Conservation (phyloP, 2,888 invertebrate genomes). For the Drosophila ezoana region DNA sequence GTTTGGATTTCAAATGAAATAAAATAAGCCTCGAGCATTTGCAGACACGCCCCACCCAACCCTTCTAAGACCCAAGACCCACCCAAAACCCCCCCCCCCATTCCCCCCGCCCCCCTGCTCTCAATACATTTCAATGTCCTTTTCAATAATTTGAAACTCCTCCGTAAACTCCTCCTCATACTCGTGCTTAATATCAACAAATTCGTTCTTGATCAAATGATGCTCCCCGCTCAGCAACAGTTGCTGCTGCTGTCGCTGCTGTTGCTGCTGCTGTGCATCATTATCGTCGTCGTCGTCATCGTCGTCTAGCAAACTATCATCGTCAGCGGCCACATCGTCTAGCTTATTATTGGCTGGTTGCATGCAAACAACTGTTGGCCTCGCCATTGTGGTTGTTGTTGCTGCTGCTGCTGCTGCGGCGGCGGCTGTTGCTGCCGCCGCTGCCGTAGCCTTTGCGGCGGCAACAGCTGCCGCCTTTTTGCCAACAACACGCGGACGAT, state of each 20-base stretch:
- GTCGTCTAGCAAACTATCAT: conserved; percentile 64
- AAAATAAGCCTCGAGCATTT: conserved; percentile 23
- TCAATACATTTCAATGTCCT: conserved; percentile 73
- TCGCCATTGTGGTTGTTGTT: conserved; percentile 13
- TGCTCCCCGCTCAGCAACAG: conserved; percentile 38
- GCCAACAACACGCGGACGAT: conserved; percentile 83
- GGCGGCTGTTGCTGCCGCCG: conserved; percentile 8
- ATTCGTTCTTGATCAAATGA: conserved; percentile 63
- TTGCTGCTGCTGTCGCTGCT: conserved; percentile 34
- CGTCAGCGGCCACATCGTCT: conserved; percentile 68
- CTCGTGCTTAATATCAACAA: conserved; percentile 61
- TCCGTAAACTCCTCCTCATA: conserved; percentile 65
- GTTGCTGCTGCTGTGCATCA: conserved; percentile 39
- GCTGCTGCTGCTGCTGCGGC: conserved; percentile 1
- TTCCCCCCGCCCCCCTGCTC: neutral
- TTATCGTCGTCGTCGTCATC: conserved; percentile 54
- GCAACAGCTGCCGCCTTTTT: conserved; percentile 53
- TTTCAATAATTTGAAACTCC: conserved; percentile 69
- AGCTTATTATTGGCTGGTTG: conserved; percentile 34
- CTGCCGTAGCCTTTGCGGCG: conserved; percentile 29
- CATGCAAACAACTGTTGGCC: neutral
- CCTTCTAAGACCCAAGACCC: conserved; percentile 2
- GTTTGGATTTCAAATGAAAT: neutral
- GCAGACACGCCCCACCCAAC: conserved; percentile 12
- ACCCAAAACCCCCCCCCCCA: neutral